Conservation (phyloP, 2,797 vertebrate species). For the Pterois miles region DNA sequence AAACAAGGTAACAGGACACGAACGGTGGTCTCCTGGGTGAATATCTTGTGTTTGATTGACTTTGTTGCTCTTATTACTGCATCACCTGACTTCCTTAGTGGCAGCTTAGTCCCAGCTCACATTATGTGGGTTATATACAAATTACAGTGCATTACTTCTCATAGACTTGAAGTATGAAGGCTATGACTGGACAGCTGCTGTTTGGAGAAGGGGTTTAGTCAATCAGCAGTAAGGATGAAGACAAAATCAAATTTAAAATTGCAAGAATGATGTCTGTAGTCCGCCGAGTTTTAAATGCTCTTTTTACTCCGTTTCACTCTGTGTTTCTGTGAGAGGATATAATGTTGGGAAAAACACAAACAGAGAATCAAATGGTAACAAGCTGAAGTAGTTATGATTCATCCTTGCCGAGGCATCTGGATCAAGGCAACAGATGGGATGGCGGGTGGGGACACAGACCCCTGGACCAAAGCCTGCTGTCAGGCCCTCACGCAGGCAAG, state of each 20-base stretch:
- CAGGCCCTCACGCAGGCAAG: conserved; percentile 50
- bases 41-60: not conserved
- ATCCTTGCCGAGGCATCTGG: conserved; percentile 73
- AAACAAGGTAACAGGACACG: not conserved
- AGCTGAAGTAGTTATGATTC: conserved; percentile 71
- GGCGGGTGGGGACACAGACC: conserved; percentile 54
- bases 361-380: conserved; percentile 60
- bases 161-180: not conserved
- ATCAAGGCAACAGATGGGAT: conserved; percentile 62
- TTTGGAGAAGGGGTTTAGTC: not conserved
- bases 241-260: not conserved
- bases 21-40: not conserved
- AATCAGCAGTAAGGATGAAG: conserved; percentile 1
- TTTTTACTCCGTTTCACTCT: not conserved
- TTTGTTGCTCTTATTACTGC: not conserved
- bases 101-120: not conserved
- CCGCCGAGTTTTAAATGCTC: not conserved
- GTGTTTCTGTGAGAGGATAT: conserved; percentile 45
- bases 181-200: not conserved
- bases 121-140: not conserved
- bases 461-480: conserved; percentile 52
- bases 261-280: not conserved
- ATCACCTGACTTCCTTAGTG: too few species aligned
- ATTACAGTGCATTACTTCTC: not conserved
- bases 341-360: conserved; percentile 53